Evolutionary conservation across 2,113 vertebrate species (phyloP).

Genomic region (Bothrops jararaca): DNA sequence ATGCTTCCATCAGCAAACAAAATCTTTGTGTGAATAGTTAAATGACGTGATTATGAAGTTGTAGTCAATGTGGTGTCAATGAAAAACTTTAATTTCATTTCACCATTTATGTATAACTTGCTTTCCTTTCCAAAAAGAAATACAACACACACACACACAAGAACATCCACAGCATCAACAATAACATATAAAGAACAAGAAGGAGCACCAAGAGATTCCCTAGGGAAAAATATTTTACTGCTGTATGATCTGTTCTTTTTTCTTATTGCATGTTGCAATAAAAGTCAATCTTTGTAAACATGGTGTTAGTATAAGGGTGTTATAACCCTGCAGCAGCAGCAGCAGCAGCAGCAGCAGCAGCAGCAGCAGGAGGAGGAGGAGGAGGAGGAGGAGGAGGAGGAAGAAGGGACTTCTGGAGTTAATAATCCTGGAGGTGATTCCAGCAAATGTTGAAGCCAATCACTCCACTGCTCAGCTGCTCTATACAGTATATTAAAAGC

Average conservation of each 20-base stretch:
- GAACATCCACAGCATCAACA: not conserved
- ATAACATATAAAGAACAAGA: not conserved
- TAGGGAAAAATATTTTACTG: not conserved
- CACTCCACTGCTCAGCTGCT: not conserved
- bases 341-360: not conserved
- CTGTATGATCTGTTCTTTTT: not conserved
- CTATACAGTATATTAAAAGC: no score
- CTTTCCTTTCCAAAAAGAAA: not conserved
- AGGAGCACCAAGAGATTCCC: not conserved
- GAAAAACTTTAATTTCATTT: not conserved
- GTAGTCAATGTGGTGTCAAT: not conserved
- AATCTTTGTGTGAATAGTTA: not conserved
- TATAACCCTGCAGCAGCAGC: not conserved
- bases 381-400: not conserved
- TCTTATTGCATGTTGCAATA: not conserved
- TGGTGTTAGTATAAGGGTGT: not conserved
- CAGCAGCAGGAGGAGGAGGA: not conserved
- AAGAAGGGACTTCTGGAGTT: not conserved
- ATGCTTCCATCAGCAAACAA: not conserved
- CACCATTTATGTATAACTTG: not conserved
- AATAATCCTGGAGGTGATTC: not conserved
- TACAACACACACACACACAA: not conserved
- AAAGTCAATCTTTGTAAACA: not conserved
- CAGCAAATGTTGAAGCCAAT: not conserved
- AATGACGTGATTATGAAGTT: not conserved